A percentile compares a stretch with the other conserved stretches of the same genome.
These are phyloP conservation scores for Buphagus erythrorhynchus DNA, from an alignment of 2,797 vertebrate genomes.

Conservation along the genomic window DNA sequence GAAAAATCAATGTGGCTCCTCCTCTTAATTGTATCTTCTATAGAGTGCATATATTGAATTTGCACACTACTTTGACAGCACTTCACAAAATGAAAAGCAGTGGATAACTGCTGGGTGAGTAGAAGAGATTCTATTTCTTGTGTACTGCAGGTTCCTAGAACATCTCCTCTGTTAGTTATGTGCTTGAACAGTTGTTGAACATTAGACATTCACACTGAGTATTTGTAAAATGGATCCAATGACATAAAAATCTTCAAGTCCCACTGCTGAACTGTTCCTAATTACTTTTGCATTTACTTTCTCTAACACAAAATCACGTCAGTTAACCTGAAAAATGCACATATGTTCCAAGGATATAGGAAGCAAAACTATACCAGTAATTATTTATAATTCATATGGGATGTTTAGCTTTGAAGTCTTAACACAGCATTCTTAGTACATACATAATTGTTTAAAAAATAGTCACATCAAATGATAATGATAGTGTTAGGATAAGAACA, in stretches of 20 bases:
- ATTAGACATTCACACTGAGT: background rate
- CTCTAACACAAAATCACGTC: background rate
- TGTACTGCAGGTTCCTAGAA: background rate
- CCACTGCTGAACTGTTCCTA: background rate
- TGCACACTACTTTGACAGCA: background rate
- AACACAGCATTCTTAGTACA: background rate
- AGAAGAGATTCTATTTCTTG: background rate
- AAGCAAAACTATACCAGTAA: background rate
- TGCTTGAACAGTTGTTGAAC: background rate
- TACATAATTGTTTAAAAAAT: background rate
- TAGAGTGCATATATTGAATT: background rate
- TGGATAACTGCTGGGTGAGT: background rate
- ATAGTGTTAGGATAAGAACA: background rate
- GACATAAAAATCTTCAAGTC: background rate
- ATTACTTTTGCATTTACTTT: background rate
- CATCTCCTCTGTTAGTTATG: background rate
- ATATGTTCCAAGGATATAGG: background rate
- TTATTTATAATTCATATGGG: background rate
- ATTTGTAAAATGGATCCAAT: background rate
- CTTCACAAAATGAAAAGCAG: background rate
- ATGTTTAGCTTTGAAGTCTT: background rate
- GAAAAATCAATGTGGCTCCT: conserved; percentile 44
- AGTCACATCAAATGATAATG: background rate
- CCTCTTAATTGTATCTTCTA: background rate
- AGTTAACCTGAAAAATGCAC: background rate